phyloP scores from a whole-genome alignment of 1,140 invertebrate genomes.

The Ostrea edulis region DNA sequence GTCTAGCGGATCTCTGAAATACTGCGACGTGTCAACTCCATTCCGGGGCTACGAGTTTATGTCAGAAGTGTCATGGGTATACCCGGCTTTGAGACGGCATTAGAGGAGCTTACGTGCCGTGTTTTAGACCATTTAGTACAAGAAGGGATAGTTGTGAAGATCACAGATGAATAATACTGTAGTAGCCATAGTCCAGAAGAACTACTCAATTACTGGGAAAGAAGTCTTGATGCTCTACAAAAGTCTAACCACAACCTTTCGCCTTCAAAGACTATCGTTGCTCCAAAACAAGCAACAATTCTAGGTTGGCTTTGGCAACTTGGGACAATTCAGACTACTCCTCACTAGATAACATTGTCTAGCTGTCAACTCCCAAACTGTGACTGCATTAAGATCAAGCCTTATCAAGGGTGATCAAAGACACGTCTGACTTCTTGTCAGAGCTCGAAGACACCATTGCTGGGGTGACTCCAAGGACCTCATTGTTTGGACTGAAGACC shows the following conservation, averaged over 20 bases:
- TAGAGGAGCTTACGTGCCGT: too few species aligned
- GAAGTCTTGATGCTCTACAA: conserved; percentile 44
- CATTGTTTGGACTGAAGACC: conserved; percentile 48
- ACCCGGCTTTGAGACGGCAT: conserved; percentile 59
- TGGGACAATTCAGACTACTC: conserved; percentile 31
- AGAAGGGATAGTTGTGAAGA: conserved; percentile 58
- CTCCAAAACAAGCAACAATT: conserved; percentile 41
- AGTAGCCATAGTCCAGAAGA: conserved; percentile 46
- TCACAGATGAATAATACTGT: conserved; percentile 56
- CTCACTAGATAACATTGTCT: conserved; percentile 10
- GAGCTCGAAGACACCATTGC: conserved; percentile 41
- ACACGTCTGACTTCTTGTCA: too few species aligned
- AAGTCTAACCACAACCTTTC: conserved; percentile 44
- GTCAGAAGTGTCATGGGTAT: conserved; percentile 63
- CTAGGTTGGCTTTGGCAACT: conserved; percentile 56
- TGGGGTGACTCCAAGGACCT: conserved; percentile 48
- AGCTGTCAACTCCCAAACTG: conserved; percentile 38
- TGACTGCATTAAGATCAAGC: conserved; percentile 42
- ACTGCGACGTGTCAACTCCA: too few species aligned
- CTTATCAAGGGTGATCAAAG: conserved; percentile 48
- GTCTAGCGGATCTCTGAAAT: too few species aligned
- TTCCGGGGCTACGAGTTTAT: conserved; percentile 63
- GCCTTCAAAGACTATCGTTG: conserved; percentile 49
- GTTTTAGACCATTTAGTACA: conserved; percentile 58
- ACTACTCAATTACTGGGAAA: conserved; percentile 40